Conservation (phyloP, 2,797 vertebrate species). For the Simalia tracyae region DNA sequence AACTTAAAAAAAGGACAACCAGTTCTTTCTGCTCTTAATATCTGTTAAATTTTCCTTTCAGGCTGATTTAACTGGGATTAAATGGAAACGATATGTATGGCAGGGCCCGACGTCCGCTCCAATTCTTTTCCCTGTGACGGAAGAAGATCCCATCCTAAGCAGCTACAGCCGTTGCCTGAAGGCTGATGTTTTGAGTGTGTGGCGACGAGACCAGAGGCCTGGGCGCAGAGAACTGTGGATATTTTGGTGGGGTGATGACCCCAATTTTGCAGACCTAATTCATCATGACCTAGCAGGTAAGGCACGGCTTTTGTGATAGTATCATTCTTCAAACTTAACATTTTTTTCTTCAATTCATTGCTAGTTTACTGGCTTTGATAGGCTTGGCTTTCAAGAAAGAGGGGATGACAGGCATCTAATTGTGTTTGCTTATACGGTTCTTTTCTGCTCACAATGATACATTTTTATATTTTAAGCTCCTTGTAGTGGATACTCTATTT, state of each 20-base stretch:
- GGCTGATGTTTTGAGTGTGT: constrained; percentile 93
- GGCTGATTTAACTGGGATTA: constrained; percentile 98
- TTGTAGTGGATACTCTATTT: background rate
- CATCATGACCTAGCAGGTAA: constrained; percentile 93
- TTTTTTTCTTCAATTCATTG: background rate
- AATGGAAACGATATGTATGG: constrained; percentile 98
- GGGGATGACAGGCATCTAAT: background rate
- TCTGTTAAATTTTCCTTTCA: constrained; percentile 66
- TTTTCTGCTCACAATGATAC: background rate
- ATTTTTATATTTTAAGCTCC: background rate
- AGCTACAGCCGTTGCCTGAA: constrained; percentile 98
- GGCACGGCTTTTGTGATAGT: constrained; percentile 4
- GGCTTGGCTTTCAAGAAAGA: background rate
- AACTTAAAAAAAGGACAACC: background rate
- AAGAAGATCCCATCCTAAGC: constrained; percentile 98
- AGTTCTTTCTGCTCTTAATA: constrained; percentile 7
- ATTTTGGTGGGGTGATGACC: constrained; percentile 99
- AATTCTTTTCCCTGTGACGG: constrained; percentile 95
- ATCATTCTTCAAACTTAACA: background rate
- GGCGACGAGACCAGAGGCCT: constrained; percentile 92
- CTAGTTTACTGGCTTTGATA: background rate
- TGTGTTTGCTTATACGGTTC: background rate
- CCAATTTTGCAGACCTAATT: constrained; percentile 93
- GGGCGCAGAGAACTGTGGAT: constrained; percentile 96
- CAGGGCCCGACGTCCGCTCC: constrained; percentile 95